Evolutionary conservation across 2,888 invertebrate genomes (phyloP), one percentile per base, ranked within the genome.

Genomic region (Therioaphis trifolii): DNA sequence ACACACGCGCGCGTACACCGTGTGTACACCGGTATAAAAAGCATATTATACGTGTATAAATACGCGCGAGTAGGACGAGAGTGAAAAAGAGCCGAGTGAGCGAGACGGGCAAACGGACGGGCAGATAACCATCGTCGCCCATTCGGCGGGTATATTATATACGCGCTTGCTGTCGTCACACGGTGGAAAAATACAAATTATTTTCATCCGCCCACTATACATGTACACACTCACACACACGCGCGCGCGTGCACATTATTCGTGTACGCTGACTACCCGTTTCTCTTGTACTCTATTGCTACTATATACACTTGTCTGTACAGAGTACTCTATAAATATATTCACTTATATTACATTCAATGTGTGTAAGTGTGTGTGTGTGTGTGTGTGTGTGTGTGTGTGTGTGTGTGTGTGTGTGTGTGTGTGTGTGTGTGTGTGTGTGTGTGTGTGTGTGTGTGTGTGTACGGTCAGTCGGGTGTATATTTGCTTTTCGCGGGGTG

Each of bases 111-210:
- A 7, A 35, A 35, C 35, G 35, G 35, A 35, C 35, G 35, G 35
- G 35, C 35, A 72, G 74, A 82, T 74, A 82, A 74, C 61, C 74
- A 82, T 82, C 72, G 71, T 71, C 79, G 79, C 63, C 69, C 78
- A 55, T 79, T 66, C 49, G 49, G 18, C 40, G 78, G 52, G 68
- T 29, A 29, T 49, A 21, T 35, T 63, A 7, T 14, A 40, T 40
- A 0, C 43, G 40, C 24, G 7, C 61, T 12, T 24, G 77, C 35
- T 52, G 72, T 82, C 82, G 61, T 82, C 72, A 49, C 72, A 52
- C 82, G 82, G 63, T 74, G 72, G 72, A 74, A 82, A 82, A 72
- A 82, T 82, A 82, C 72, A 82, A 82, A 82, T 82, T 74, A 74
- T 82, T 72, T 72, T 82, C 72, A 82, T 82, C 72, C 82, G 72